A percentile compares a stretch with the other conserved stretches of the same genome.
phyloP scores from a whole-genome alignment of 92 coral and sea anemone genomes.

The Epizoanthus rinbou region DNA sequence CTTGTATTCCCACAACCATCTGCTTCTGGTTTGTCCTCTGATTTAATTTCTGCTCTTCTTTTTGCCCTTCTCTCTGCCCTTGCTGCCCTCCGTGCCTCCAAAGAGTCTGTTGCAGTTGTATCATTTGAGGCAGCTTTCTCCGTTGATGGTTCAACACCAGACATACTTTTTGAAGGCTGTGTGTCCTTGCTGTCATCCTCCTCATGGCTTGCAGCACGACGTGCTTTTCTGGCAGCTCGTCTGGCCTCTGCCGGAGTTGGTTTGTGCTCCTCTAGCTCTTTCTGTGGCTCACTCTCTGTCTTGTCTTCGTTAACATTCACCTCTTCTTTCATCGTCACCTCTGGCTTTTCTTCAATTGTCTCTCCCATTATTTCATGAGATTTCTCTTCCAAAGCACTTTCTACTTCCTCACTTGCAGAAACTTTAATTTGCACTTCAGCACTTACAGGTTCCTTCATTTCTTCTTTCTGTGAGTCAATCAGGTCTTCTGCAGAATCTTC shows the following conservation, averaged over 20 bases:
- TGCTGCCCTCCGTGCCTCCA: slow-evolving; percentile 49
- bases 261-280: background rate
- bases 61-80: slow-evolving; percentile 82
- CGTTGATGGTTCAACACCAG: background rate
- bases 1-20: slow-evolving; percentile 45
- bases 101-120: background rate
- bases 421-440: slow-evolving; percentile 37
- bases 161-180: background rate
- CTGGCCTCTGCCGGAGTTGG: slow-evolving; percentile 27
- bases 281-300: no score
- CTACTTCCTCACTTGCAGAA: slow-evolving; percentile 47
- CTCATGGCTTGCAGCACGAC: slow-evolving; percentile 25
- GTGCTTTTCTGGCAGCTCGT: slow-evolving; percentile 10
- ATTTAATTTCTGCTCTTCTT: slow-evolving; percentile 46
- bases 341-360: background rate
- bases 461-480: slow-evolving; percentile 14
- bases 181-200: slow-evolving; percentile 11
- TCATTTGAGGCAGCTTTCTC: background rate
- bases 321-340: background rate
- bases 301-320: background rate
- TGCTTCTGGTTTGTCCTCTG: slow-evolving; percentile 47
- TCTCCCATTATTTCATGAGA: background rate
- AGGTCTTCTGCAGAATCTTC: slow-evolving; percentile 2
- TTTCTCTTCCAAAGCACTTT: slow-evolving; percentile 28
- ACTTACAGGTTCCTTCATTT: slow-evolving; percentile 35